Conservation (phyloP, 2,888 invertebrate species). For the Drosophila algonquin region DNA sequence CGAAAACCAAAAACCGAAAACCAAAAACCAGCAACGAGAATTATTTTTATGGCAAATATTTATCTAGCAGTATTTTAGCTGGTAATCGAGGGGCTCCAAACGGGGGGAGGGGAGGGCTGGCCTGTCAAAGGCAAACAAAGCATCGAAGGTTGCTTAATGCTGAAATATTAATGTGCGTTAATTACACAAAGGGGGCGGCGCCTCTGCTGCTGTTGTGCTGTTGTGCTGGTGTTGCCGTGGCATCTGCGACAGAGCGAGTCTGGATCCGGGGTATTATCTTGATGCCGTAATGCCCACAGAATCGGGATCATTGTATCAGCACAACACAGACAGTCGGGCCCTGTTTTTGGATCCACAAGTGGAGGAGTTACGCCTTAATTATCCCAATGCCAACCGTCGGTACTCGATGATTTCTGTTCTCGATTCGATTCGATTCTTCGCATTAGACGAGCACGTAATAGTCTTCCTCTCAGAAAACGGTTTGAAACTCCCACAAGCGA, state of each 20-base stretch:
- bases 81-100: conserved; percentile 16
- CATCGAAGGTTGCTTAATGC: conserved; percentile 71
- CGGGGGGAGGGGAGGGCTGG: conserved; percentile 7
- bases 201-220: not conserved
- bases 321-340: not conserved
- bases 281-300: not conserved
- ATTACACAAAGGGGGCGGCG: conserved; percentile 50
- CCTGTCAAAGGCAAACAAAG: conserved; percentile 69
- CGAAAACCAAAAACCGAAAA: conserved; percentile 40
- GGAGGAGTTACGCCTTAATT: not conserved
- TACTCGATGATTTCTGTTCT: too few relatives aligned
- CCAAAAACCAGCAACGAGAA: conserved; percentile 53
- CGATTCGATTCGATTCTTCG: too few relatives aligned
- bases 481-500: too few relatives aligned
- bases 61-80: conserved; percentile 74
- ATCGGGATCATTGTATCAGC: not conserved
- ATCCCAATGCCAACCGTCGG: not conserved
- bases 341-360: not conserved
- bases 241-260: not conserved
- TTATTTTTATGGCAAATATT: conserved; percentile 75
- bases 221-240: not conserved
- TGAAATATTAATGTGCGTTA: conserved; percentile 76
- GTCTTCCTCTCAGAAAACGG: too few relatives aligned
- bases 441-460: too few relatives aligned
- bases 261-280: not conserved